Percentiles rank a stretch among this genome's conserved stretches.
phyloP scores from a whole-genome alignment of 2,113 vertebrate species.

The Drymodes brunneopygia region DNA sequence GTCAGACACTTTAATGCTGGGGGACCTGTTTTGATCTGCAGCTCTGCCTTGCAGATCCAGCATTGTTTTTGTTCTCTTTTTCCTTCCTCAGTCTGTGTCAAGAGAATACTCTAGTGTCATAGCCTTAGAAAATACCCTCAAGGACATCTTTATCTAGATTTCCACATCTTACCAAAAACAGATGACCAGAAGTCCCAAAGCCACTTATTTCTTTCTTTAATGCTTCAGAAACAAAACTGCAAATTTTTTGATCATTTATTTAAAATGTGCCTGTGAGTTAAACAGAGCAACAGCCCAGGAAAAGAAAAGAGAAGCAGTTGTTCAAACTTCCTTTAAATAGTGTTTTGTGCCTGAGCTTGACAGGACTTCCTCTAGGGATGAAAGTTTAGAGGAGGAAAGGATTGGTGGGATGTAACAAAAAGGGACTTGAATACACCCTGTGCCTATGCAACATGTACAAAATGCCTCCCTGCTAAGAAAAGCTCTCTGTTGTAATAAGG shows the following conservation, averaged over 20 bases:
- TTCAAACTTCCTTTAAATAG: background rate
- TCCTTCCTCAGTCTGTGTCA: background rate
- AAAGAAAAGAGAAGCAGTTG: background rate
- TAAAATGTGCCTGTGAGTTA: background rate
- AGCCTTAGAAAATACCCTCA: background rate
- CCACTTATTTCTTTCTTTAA: background rate
- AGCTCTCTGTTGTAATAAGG: background rate
- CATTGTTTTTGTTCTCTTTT: background rate
- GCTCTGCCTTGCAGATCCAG: background rate
- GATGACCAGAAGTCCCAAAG: background rate
- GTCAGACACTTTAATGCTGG: fast-evolving
- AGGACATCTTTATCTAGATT: background rate
- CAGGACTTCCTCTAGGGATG: background rate
- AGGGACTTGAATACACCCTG: background rate
- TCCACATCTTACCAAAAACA: background rate
- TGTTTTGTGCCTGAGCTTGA: background rate
- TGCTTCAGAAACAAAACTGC: background rate
- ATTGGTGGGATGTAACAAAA: background rate
- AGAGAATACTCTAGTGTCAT: background rate
- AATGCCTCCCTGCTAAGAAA: background rate
- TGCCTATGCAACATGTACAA: background rate
- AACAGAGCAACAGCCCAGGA: background rate
- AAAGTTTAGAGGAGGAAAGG: background rate
- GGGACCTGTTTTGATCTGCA: background rate
- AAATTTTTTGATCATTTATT: background rate